phyloP scores from a whole-genome alignment of 2,113 vertebrate genomes.

The Passer domesticus region DNA sequence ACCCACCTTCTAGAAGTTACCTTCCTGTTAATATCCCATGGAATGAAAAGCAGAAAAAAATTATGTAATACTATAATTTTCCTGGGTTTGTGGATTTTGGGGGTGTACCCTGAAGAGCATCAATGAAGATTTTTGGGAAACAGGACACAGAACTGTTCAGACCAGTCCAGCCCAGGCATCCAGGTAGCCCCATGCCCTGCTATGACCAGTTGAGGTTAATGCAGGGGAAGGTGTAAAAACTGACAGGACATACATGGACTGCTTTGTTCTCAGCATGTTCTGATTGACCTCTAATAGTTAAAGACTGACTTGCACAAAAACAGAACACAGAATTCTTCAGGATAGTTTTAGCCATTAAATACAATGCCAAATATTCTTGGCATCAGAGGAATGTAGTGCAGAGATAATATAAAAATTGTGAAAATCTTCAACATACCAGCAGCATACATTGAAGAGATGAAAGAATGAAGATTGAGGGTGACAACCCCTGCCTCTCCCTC shows the following conservation, averaged over 20 bases:
- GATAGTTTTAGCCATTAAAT: neutral
- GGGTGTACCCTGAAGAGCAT: neutral
- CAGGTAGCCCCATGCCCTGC: neutral
- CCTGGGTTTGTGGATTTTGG: neutral
- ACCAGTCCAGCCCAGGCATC: neutral
- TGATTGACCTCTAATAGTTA: neutral
- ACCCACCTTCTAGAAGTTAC: neutral
- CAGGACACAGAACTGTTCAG: neutral
- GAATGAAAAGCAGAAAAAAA: constrained; percentile 8
- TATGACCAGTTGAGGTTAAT: neutral
- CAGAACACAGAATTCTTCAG: neutral
- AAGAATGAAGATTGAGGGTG: constrained; percentile 3
- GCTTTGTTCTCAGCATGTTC: neutral
- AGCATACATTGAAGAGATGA: neutral
- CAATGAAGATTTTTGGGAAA: neutral
- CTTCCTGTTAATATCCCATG: neutral
- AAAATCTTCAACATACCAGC: neutral
- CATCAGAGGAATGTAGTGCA: neutral
- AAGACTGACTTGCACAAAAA: neutral
- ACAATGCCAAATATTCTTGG: neutral
- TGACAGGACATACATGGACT: fast-evolving
- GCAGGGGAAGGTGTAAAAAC: neutral
- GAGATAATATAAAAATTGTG: constrained; percentile 19
- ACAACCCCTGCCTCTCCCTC: neutral
- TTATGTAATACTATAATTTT: neutral